A percentile compares a stretch with the other conserved stretches of the same genome.
Conservation (phyloP, 2,888 invertebrate species). For the Heteromyza rotundicornis region DNA sequence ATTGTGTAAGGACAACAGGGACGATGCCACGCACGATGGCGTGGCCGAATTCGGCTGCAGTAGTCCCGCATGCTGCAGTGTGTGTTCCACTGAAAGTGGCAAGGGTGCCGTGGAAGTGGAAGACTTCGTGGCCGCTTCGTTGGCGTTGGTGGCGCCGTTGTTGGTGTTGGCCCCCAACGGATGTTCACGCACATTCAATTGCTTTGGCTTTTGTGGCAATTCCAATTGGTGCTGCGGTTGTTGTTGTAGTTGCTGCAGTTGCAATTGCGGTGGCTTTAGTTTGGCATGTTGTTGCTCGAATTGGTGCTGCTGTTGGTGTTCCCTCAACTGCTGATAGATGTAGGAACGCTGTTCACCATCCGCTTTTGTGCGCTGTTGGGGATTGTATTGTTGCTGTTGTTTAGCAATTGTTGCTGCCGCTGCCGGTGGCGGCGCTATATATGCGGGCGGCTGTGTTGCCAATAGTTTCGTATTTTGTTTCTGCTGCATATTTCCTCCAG, state of each 20-base stretch:
- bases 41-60: conserved; percentile 28
- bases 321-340: conserved; percentile 37
- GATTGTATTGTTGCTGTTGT: conserved; percentile 39
- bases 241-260: conserved; percentile 5
- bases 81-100: conserved; percentile 40
- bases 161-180: conserved; percentile 36
- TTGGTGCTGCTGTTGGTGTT: conserved; percentile 34
- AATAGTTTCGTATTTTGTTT: conserved; percentile 23
- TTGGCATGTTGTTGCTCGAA: conserved; percentile 15
- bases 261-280: conserved; percentile 16
- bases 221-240: no score
- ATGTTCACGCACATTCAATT: conserved; percentile 36
- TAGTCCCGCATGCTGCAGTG: conserved; percentile 43
- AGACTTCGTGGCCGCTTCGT: not conserved
- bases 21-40: not conserved
- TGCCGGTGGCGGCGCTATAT: conserved; percentile 32
- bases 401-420: conserved; percentile 20
- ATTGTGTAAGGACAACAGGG: not conserved
- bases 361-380: conserved; percentile 47
- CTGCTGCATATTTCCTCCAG: not conserved
- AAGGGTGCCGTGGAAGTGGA: conserved; percentile 24
- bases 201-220: conserved; percentile 20
- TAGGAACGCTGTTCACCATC: conserved; percentile 47
- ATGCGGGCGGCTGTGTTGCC: conserved; percentile 32
- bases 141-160: not conserved